Conservation (phyloP, 2,797 vertebrate species). For the Coendou prehensilis region DNA sequence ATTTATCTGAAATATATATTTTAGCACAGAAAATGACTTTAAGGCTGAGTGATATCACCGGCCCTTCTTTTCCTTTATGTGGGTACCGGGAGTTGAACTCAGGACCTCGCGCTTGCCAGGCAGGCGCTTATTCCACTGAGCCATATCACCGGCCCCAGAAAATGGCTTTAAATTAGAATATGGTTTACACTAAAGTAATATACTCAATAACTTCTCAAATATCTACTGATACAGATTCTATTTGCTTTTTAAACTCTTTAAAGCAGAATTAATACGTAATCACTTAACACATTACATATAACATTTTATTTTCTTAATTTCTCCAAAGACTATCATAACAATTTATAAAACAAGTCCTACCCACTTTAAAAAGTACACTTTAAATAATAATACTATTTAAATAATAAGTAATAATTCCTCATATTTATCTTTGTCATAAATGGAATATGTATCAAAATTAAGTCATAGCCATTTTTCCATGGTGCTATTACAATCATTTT, state of each 20-base stretch:
- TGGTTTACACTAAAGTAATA: not conserved
- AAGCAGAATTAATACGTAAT: not conserved
- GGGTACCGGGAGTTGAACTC: too few species aligned
- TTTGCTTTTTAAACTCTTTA: not conserved
- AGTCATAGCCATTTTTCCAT: not conserved
- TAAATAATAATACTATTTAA: not conserved
- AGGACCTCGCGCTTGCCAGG: too few species aligned
- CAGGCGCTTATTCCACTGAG: too few species aligned
- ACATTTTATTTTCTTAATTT: slow-evolving; percentile 43
- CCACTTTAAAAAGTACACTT: not conserved
- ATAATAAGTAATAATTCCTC: not conserved
- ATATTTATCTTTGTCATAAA: not conserved
- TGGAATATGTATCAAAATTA: not conserved
- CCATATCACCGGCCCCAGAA: not conserved
- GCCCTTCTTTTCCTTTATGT: too few species aligned
- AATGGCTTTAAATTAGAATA: not conserved
- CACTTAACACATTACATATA: not conserved
- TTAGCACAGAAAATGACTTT: not conserved
- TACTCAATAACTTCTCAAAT: not conserved
- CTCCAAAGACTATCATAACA: not conserved
- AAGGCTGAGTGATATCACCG: not conserved
- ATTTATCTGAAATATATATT: slow-evolving; percentile 14
- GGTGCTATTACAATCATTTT: not conserved
- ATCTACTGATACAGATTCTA: not conserved
- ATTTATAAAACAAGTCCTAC: slow-evolving; percentile 4